Conservation (phyloP, 2,797 vertebrate species). For the Hoplostethus mediterraneus region DNA sequence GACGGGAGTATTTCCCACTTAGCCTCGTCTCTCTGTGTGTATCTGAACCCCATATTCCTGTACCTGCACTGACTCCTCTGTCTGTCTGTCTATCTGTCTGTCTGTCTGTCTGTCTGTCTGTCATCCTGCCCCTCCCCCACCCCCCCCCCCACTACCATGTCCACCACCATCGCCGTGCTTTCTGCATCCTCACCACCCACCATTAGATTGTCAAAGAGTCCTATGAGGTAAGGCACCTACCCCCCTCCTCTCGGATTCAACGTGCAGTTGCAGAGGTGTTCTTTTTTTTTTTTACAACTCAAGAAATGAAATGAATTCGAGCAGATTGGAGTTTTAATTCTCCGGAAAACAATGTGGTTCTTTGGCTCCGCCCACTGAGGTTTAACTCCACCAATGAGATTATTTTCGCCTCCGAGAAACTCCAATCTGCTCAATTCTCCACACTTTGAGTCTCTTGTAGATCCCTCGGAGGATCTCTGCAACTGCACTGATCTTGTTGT, state of each 20-base stretch:
- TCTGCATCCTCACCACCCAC: conserved; percentile 94
- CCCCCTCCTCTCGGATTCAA: conserved; percentile 74
- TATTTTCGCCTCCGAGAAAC: no score
- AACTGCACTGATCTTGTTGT: conserved; percentile 3
- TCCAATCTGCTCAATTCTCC: not conserved
- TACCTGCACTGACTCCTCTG: conserved; percentile 52
- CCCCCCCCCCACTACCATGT: conserved; percentile 69
- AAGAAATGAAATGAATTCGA: not conserved
- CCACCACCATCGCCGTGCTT: conserved; percentile 96
- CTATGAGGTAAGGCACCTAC: conserved; percentile 95
- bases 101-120: conserved; percentile 40
- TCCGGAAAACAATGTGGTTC: no score
- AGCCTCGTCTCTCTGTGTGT: conserved; percentile 78
- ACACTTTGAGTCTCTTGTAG: no score
- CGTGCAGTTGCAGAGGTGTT: conserved; percentile 23
- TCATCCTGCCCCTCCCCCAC: conserved; percentile 45
- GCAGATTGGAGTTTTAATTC: no score
- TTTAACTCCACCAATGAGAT: no score
- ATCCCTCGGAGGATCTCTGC: not conserved
- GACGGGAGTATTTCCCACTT: conserved; percentile 27
- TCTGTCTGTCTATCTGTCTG: conserved; percentile 38
- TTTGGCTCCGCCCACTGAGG: no score
- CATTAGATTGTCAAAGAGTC: conserved; percentile 99
- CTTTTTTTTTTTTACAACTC: conserved; percentile 54
- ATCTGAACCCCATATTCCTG: conserved; percentile 75